These are phyloP conservation scores for Loripinus fragilis DNA, from an alignment of 2,888 invertebrate genomes.

Conservation along the genomic window DNA sequence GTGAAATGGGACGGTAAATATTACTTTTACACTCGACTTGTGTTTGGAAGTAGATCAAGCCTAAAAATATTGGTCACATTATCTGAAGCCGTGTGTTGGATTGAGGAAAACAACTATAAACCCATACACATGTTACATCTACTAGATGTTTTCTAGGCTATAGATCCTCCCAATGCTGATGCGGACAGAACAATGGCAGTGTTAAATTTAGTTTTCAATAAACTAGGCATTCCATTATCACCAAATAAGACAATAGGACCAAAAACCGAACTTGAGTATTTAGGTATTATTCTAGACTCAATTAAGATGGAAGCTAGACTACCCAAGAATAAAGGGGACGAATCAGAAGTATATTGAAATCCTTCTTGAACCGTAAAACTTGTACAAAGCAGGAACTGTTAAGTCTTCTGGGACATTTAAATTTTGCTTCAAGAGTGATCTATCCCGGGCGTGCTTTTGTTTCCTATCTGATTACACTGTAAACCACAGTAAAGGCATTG, in stretches of 20 bases:
- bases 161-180: neutral
- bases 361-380: neutral
- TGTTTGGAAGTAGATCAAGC: too few relatives aligned
- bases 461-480: neutral
- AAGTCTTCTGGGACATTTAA: neutral
- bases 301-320: neutral
- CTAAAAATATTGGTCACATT: too few relatives aligned
- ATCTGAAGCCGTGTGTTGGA: too few relatives aligned
- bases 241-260: neutral
- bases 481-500: neutral
- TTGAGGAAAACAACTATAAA: too few relatives aligned
- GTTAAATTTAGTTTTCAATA: neutral
- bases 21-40: too few relatives aligned
- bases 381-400: neutral
- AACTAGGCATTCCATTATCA: neutral
- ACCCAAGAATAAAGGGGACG: neutral
- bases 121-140: neutral
- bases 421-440: neutral
- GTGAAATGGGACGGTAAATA: slow-evolving; percentile 40
- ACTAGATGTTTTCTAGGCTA: too few relatives aligned
- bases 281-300: neutral
- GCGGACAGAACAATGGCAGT: neutral
- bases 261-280: neutral
- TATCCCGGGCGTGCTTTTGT: neutral
- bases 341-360: neutral